Evolutionary conservation across 2,797 vertebrate genomes (phyloP).

Genomic region (Anisognathus igniventris): DNA sequence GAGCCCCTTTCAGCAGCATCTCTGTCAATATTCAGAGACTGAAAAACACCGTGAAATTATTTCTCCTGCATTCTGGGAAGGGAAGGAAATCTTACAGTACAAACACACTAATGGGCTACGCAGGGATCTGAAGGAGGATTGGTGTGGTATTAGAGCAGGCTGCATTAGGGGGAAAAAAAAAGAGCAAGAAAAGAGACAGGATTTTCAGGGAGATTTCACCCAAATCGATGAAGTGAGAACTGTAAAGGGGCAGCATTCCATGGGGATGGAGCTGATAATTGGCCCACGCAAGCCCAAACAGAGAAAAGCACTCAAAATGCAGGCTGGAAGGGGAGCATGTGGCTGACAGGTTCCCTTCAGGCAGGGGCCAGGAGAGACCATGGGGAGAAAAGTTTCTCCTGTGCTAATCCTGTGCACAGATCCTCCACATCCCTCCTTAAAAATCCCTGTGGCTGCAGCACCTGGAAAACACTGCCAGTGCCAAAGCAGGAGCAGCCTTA

Average conservation of each 20-base stretch:
- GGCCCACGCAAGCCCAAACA: neutral
- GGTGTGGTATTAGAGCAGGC: conserved; percentile 14
- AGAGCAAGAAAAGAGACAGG: neutral
- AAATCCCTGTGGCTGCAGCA: neutral
- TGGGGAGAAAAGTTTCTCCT: neutral
- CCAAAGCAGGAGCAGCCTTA: neutral
- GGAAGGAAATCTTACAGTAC: neutral
- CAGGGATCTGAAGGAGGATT: conserved; percentile 35
- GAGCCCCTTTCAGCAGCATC: neutral
- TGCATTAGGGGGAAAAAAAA: neutral
- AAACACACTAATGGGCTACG: conserved; percentile 44
- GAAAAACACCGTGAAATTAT: conserved; percentile 39
- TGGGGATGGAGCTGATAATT: neutral
- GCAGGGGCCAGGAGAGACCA: neutral
- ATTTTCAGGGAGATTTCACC: conserved; percentile 52
- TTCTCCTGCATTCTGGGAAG: neutral
- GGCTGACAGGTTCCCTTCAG: neutral
- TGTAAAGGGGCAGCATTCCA: conserved; percentile 29
- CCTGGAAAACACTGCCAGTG: neutral
- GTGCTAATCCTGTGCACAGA: neutral
- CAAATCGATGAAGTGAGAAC: conserved; percentile 46
- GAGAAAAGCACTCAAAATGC: conserved; percentile 38
- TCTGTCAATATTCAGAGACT: neutral
- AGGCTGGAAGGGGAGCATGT: neutral
- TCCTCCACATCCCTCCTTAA: neutral